Evolutionary conservation across 1,140 invertebrate species (phyloP).

Genomic region (Drosophila yakuba): DNA sequence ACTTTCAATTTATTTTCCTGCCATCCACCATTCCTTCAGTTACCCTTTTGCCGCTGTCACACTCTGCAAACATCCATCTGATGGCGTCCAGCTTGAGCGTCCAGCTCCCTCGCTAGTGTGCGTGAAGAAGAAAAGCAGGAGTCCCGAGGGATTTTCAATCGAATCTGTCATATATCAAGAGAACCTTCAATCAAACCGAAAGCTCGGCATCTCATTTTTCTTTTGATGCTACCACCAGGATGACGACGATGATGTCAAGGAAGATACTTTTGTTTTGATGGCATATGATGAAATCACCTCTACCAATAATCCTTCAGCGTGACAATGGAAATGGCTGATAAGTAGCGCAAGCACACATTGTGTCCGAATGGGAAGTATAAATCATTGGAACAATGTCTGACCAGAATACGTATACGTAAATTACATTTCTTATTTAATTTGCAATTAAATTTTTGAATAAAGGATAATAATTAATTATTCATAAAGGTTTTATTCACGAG

Average conservation of each 20-base stretch:
- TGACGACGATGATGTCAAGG: slow-evolving; percentile 28
- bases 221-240: slow-evolving; percentile 27
- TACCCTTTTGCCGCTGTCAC: slow-evolving; percentile 78
- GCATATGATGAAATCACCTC: slow-evolving; percentile 68
- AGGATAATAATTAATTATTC: no score
- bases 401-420: slow-evolving; percentile 46
- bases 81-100: slow-evolving; percentile 42
- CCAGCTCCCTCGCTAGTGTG: slow-evolving; percentile 49
- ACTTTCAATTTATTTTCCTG: slow-evolving; percentile 77
- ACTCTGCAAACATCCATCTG: slow-evolving; percentile 74
- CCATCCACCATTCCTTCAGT: slow-evolving; percentile 51
- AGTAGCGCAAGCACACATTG: slow-evolving; percentile 21
- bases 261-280: slow-evolving; percentile 49
- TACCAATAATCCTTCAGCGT: slow-evolving; percentile 44
- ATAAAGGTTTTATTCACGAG: background rate
- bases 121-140: slow-evolving; percentile 55
- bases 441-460: no score
- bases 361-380: slow-evolving; percentile 40
- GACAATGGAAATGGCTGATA: slow-evolving; percentile 60
- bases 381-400: slow-evolving; percentile 42
- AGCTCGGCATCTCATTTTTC: slow-evolving; percentile 75
- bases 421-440: slow-evolving; percentile 70
- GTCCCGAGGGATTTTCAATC: slow-evolving; percentile 84
- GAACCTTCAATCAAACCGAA: slow-evolving; percentile 81
- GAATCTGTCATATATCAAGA: slow-evolving; percentile 84